Base-by-base conservation (phyloP, 64 coral and sea anemone species). In the Actinia equina region DNA sequence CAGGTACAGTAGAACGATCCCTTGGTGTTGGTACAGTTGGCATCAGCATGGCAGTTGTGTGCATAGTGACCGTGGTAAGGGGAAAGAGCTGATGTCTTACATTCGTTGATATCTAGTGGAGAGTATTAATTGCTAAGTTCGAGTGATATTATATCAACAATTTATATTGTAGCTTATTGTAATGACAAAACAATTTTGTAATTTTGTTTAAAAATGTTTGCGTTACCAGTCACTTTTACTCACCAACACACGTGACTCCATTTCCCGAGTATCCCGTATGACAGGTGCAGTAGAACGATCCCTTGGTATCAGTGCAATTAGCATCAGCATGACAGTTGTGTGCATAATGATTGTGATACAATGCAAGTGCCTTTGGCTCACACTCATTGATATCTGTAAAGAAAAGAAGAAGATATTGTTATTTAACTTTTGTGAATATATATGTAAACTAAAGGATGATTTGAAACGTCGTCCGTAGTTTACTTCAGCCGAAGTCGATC, bases 21-120 rank as follows among this genome's bases (percentile, higher is more conserved):
- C 71, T 94, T 94, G 30, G 93, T 94, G 70, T 94, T 94, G 85
- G 93, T 91, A 55, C 93, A 94, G 79, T 88, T 94, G 30, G 93
- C 93, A 63, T 94, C 93, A 78, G 52, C 64, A 44, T 94, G 93
- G 54, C 93, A 94, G 79, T 91, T 94, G 69, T 94, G 88, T 2
- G 77, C 74, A 2, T 87, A 86, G 60, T 87, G 56, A 55, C 52
- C 7, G 78, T 92, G 83, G 43, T 87, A 18, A 0, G 56, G 10
- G 20, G 90, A 49, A 42, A 92, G 62, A 8, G 37, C 57, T 23
- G 46, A 63, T 7, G 85, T 41, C 15, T 87, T 26, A 64, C 93
- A 94, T 51, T 94, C 93, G 44, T 91, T 83, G 26, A 91, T 87
- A 23, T 94, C 93, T 94, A 52, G 30, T 27, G 49, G 37, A 86